Evolutionary conservation across 2,113 vertebrate species (phyloP).

Genomic region (Cottus gobio): DNA sequence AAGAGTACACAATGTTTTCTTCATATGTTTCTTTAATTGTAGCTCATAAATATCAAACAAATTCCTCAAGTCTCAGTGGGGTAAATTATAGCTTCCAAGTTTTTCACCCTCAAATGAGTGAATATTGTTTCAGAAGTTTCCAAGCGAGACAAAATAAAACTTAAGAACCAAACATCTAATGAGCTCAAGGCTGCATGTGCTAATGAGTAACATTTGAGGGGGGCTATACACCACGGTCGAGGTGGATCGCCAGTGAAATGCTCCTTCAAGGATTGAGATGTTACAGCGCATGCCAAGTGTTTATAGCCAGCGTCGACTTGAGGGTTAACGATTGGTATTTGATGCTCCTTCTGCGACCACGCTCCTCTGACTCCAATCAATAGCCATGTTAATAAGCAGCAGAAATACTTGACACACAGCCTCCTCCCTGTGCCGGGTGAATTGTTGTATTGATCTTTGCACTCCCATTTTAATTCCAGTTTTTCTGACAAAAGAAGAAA

Average conservation of each 20-base stretch:
- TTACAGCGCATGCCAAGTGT: constrained; percentile 63
- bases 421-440: constrained; percentile 69
- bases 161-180: constrained; percentile 26
- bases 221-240: neutral
- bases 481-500: constrained; percentile 74
- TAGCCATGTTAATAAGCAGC: constrained; percentile 80
- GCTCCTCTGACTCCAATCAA: constrained; percentile 76
- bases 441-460: constrained; percentile 74
- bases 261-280: constrained; percentile 60
- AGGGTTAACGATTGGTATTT: constrained; percentile 74
- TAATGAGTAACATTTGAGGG: constrained; percentile 35
- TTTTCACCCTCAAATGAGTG: constrained; percentile 29
- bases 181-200: constrained; percentile 25
- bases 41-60: constrained; percentile 38
- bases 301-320: constrained; percentile 66
- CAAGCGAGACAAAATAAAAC: constrained; percentile 19
- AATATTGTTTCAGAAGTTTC: constrained; percentile 41
- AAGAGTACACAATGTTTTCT: constrained; percentile 10
- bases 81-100: constrained; percentile 27
- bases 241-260: constrained; percentile 37
- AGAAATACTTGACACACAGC: constrained; percentile 69
- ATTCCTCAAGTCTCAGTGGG: constrained; percentile 11
- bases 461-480: constrained; percentile 77
- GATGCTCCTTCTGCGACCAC: constrained; percentile 55
- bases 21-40: constrained; percentile 30